A percentile compares a stretch with the other conserved stretches of the same genome.
These are phyloP conservation scores for Lacanobia oleracea DNA, from an alignment of 2,888 invertebrate species.

Conservation along the genomic window DNA sequence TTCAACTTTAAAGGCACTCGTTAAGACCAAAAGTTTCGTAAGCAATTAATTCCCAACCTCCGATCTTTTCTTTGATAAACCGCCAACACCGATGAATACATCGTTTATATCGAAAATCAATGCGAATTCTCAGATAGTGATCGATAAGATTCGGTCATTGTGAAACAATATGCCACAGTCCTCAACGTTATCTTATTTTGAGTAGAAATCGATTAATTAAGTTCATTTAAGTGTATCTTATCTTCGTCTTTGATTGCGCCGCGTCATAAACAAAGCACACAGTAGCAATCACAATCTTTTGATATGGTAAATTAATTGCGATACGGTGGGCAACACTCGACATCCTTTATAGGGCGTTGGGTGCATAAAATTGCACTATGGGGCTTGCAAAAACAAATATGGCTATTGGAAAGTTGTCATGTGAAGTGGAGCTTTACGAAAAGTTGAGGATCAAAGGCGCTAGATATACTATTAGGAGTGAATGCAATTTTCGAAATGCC, in stretches of 20 bases:
- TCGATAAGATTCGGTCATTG: constrained; percentile 55
- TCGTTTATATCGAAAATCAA: constrained; percentile 57
- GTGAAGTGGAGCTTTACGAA: neutral
- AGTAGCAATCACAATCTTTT: constrained; percentile 69
- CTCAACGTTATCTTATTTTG: constrained; percentile 62
- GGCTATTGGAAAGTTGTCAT: neutral
- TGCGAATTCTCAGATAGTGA: constrained; percentile 60
- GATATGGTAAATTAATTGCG: constrained; percentile 72
- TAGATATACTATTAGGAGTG: no score
- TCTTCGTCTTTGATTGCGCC: constrained; percentile 69
- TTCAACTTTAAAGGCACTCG: constrained; percentile 8
- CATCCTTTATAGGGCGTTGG: constrained; percentile 65
- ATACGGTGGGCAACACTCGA: constrained; percentile 61
- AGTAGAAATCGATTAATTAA: constrained; percentile 65
- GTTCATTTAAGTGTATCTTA: constrained; percentile 66
- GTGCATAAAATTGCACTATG: constrained; percentile 57
- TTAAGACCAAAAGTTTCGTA: constrained; percentile 20
- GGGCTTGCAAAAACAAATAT: neutral
- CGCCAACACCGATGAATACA: constrained; percentile 51
- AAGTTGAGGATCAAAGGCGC: neutral
- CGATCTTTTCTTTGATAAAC: constrained; percentile 47
- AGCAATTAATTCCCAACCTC: constrained; percentile 42
- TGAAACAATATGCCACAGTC: constrained; percentile 64
- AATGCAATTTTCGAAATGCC: no score
- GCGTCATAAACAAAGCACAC: constrained; percentile 72